Conservation (phyloP, 1,140 invertebrate genomes). For the Sogatella furcifera region DNA sequence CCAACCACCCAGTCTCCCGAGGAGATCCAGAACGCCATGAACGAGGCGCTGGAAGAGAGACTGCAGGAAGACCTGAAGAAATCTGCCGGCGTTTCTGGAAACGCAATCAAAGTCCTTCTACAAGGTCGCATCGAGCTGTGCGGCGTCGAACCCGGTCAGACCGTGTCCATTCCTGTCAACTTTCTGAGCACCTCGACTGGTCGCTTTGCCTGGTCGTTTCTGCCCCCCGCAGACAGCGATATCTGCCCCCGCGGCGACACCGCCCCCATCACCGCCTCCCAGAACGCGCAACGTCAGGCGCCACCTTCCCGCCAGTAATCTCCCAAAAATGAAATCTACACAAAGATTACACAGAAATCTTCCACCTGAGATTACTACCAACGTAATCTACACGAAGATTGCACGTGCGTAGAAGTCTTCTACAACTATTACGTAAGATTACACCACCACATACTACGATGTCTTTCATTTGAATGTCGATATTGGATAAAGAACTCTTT, state of each 20-base stretch:
- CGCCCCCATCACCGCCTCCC: background rate
- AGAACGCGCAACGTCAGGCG: conserved; percentile 2
- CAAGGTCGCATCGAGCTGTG: background rate
- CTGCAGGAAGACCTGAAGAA: conserved; percentile 4
- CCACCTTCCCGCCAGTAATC: background rate
- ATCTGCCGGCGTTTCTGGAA: background rate
- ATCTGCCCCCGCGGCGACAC: conserved; percentile 5
- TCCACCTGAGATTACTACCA: no score
- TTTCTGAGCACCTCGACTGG: background rate
- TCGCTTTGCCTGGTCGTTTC: conserved; percentile 7
- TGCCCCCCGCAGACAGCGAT: conserved; percentile 8
- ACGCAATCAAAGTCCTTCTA: background rate
- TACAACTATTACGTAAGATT: no score
- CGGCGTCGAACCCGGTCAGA: background rate
- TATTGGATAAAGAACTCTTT: no score
- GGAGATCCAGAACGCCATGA: conserved; percentile 12
- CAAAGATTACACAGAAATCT: no score
- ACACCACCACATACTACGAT: background rate
- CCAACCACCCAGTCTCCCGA: background rate
- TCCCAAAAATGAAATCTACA: background rate
- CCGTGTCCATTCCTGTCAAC: background rate
- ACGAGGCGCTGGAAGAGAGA: conserved; percentile 7
- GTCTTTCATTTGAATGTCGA: background rate
- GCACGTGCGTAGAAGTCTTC: no score
- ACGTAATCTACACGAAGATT: no score